Percentiles rank a stretch among this genome's conserved stretches.
Conservation (phyloP, 2,797 vertebrate genomes). For the Megalops cyprinoides region DNA sequence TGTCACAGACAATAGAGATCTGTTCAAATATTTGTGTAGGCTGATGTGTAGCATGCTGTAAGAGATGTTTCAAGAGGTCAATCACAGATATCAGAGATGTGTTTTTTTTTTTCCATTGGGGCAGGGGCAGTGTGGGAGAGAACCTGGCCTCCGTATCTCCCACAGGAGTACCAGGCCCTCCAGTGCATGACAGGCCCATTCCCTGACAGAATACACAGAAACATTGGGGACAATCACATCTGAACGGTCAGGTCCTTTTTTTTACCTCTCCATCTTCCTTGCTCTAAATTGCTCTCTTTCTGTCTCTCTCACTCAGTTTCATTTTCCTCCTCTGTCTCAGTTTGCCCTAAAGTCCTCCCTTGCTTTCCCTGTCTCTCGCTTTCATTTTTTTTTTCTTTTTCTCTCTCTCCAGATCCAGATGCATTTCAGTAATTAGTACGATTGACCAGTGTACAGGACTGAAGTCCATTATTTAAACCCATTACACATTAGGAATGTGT, state of each 20-base stretch:
- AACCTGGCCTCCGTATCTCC: not conserved
- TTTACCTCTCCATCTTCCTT: not conserved
- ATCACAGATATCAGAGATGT: not conserved
- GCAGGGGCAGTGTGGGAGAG: not conserved
- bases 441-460: not conserved
- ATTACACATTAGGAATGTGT: no score
- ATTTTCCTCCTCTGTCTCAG: not conserved
- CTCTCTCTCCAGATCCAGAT: not conserved
- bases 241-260: not conserved
- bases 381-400: not conserved
- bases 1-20: not conserved
- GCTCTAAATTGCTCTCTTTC: not conserved
- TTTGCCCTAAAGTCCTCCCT: not conserved
- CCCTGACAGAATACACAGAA: not conserved
- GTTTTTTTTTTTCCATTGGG: not conserved
- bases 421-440: conserved; percentile 1
- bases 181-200: not conserved
- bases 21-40: no score
- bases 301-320: not conserved
- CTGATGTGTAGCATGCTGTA: no score
- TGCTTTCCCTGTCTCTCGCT: not conserved
- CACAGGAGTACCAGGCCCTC: not conserved
- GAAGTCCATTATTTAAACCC: no score
- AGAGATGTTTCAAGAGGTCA: no score
- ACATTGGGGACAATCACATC: not conserved